These are phyloP conservation scores for Cephus pulcher DNA, from an alignment of 2,888 invertebrate genomes.

Conservation along the genomic window DNA sequence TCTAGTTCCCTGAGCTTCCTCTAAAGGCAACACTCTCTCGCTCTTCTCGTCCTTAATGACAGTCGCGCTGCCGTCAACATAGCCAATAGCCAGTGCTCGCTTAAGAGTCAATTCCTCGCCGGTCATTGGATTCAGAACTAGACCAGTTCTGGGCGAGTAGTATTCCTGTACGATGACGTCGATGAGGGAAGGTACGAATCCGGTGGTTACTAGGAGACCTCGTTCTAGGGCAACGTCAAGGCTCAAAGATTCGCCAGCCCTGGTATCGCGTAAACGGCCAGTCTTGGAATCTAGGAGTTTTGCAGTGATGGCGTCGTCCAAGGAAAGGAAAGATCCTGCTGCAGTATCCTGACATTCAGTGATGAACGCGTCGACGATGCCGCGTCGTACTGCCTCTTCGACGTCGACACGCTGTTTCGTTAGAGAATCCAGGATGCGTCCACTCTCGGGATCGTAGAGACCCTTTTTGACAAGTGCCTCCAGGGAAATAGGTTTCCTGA, in stretches of 20 bases:
- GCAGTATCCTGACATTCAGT: conserved; percentile 84
- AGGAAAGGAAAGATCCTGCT: conserved; percentile 77
- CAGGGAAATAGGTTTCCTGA: conserved; percentile 80
- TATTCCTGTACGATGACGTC: conserved; percentile 83
- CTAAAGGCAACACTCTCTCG: conserved; percentile 75
- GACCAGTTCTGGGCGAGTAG: conserved; percentile 79
- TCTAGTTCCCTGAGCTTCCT: conserved; percentile 77
- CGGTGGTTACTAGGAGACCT: conserved; percentile 78
- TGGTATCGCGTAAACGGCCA: conserved; percentile 80
- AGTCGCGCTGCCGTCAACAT: conserved; percentile 79
- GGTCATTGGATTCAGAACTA: conserved; percentile 81
- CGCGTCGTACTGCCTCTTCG: conserved; percentile 81
- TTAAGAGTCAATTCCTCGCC: conserved; percentile 80
- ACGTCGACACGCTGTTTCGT: conserved; percentile 79
- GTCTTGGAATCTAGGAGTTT: conserved; percentile 77
- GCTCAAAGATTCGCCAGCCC: conserved; percentile 76
- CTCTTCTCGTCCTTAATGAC: conserved; percentile 80
- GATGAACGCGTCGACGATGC: conserved; percentile 84
- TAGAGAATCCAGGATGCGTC: conserved; percentile 79
- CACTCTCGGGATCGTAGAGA: conserved; percentile 77
- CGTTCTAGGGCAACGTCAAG: conserved; percentile 78
- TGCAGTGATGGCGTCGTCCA: conserved; percentile 79
- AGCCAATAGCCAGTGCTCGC: conserved; percentile 79
- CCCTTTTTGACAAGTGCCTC: conserved; percentile 80
- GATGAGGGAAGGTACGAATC: conserved; percentile 77